Conservation (phyloP, 2,888 invertebrate species). For the Drosophila merina region DNA sequence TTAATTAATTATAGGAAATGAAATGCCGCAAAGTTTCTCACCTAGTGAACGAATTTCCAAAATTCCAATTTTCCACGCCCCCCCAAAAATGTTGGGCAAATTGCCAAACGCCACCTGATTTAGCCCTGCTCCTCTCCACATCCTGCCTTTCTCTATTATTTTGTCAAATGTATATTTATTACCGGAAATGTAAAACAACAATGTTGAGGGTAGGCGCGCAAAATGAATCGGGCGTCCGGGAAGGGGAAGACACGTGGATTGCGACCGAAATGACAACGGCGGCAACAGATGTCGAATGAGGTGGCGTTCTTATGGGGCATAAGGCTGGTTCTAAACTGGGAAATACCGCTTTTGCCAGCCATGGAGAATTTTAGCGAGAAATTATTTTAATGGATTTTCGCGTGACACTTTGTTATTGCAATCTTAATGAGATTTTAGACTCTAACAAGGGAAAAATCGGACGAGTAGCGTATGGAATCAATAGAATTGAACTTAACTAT, state of each 20-base stretch:
- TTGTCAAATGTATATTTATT: constrained; percentile 75
- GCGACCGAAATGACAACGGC: constrained; percentile 61
- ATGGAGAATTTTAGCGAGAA: constrained; percentile 60
- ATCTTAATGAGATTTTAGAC: constrained; percentile 62
- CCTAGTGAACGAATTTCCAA: constrained; percentile 60
- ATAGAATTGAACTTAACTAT: background rate
- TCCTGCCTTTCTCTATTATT: constrained; percentile 53
- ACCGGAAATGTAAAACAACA: constrained; percentile 78
- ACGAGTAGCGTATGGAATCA: background rate
- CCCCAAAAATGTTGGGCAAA: constrained; percentile 53
- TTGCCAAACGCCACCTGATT: constrained; percentile 54
- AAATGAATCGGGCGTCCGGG: background rate
- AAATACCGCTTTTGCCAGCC: constrained; percentile 14
- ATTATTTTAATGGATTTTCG: constrained; percentile 74
- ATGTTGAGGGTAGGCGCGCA: constrained; percentile 29
- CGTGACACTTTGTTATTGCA: constrained; percentile 68
- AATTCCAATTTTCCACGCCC: constrained; percentile 73
- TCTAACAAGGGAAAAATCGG: background rate
- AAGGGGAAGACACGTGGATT: constrained; percentile 34
- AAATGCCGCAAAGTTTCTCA: constrained; percentile 77
- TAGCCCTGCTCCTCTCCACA: background rate
- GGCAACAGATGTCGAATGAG: constrained; percentile 69
- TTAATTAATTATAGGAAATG: constrained; percentile 77
- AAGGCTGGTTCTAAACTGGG: constrained; percentile 11
- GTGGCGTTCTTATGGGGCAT: constrained; percentile 9